These are phyloP conservation scores for Leptocoma aspasia DNA, from an alignment of 2,113 vertebrate genomes.

Conservation along the genomic window DNA sequence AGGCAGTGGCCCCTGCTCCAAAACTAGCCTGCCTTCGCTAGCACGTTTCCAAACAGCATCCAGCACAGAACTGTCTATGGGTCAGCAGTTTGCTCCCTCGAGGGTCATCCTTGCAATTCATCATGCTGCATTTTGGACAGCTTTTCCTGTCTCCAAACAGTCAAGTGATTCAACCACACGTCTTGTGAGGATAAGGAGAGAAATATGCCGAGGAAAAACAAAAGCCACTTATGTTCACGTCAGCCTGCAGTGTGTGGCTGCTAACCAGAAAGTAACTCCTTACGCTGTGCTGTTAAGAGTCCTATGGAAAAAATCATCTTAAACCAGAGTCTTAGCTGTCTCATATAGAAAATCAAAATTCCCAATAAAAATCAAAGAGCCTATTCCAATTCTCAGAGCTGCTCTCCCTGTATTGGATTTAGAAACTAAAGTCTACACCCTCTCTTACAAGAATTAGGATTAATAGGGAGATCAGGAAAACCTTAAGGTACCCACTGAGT, in stretches of 20 bases:
- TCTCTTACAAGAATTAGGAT: not conserved
- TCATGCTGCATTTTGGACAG: not conserved
- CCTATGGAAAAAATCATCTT: not conserved
- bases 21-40: not conserved
- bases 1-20: not conserved
- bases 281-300: not conserved
- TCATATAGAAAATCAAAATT: not conserved
- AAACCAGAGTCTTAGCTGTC: not conserved
- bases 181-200: not conserved
- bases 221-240: not conserved
- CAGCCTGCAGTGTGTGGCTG: not conserved
- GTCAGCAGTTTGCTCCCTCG: not conserved
- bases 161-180: conserved; percentile 5
- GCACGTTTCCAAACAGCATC: not conserved
- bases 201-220: not conserved
- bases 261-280: not conserved
- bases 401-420: not conserved
- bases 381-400: not conserved
- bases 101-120: not conserved
- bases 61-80: rapidly evolving
- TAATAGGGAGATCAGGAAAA: not conserved
- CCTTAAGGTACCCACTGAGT: not conserved
- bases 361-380: not conserved
- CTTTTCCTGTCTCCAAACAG: not conserved
- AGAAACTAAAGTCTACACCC: not conserved